phyloP scores from a whole-genome alignment of 1,140 invertebrate species.

The Drosophila melanogaster region DNA sequence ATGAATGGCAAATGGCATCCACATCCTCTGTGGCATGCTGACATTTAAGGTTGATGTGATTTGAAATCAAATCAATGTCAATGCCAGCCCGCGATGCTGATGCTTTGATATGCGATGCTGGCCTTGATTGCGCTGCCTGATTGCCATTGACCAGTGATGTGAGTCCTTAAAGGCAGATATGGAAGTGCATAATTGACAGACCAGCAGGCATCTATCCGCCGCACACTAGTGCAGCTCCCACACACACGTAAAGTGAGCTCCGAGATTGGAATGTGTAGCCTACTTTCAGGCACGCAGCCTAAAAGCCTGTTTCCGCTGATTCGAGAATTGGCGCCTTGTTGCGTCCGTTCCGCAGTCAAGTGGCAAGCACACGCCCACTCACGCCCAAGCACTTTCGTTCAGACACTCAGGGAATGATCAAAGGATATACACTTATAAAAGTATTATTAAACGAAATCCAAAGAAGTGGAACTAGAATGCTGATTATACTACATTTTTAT shows the following conservation, averaged over 20 bases:
- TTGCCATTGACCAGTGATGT: conserved; percentile 41
- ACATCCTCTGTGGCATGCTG: conserved; percentile 23
- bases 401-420: neutral
- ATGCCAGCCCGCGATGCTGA: conserved; percentile 34
- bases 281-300: conserved; percentile 40
- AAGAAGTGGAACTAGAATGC: no score
- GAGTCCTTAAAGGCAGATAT: conserved; percentile 1
- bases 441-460: neutral
- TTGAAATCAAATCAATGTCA: conserved; percentile 71
- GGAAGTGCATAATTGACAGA: conserved; percentile 26
- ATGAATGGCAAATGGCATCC: conserved; percentile 11
- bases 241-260: neutral
- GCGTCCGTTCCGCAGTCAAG: conserved; percentile 30
- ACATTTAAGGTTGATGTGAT: conserved; percentile 46
- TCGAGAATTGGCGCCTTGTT: conserved; percentile 18
- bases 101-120: conserved; percentile 10
- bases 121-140: conserved; percentile 37
- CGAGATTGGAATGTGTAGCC: conserved; percentile 24
- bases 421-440: neutral
- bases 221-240: neutral
- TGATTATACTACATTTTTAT: neutral
- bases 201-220: conserved; percentile 5
- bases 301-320: conserved; percentile 20
- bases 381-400: conserved; percentile 1
- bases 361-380: conserved; percentile 11